Evolutionary conservation across 2,113 vertebrate species (phyloP).

Genomic region (Edolisoma coerulescens): DNA sequence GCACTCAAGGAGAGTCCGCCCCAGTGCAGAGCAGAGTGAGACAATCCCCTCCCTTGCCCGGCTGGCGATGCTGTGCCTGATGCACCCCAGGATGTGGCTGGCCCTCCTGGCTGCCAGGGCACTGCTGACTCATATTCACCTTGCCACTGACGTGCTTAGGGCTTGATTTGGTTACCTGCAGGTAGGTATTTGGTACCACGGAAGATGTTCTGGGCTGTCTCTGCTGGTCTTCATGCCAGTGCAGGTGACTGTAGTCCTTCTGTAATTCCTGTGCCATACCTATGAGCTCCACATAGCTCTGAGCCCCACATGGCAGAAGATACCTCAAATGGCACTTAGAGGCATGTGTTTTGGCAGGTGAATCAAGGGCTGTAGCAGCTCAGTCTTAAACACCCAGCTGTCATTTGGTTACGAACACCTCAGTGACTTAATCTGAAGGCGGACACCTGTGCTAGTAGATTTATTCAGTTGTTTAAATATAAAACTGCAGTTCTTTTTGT

Average conservation of each 20-base stretch:
- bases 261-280: not conserved
- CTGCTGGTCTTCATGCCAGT: not conserved
- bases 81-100: not conserved
- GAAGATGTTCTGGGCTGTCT: not conserved
- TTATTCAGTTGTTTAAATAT: not conserved
- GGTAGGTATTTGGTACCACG: not conserved
- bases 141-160: not conserved
- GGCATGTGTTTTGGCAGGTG: not conserved
- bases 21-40: not conserved
- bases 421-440: not conserved
- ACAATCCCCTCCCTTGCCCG: accelerated
- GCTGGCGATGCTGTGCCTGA: not conserved
- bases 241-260: not conserved
- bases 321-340: not conserved
- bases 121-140: not conserved
- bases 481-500: not conserved
- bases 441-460: not conserved
- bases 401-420: not conserved
- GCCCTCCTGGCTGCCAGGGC: not conserved
- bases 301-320: not conserved
- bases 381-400: not conserved
- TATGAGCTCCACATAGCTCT: not conserved
- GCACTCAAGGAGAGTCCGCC: accelerated
- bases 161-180: not conserved
- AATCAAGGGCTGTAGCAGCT: not conserved